Evolutionary conservation across 2,888 invertebrate species (phyloP).

Genomic region (Thymelicus acteon): DNA sequence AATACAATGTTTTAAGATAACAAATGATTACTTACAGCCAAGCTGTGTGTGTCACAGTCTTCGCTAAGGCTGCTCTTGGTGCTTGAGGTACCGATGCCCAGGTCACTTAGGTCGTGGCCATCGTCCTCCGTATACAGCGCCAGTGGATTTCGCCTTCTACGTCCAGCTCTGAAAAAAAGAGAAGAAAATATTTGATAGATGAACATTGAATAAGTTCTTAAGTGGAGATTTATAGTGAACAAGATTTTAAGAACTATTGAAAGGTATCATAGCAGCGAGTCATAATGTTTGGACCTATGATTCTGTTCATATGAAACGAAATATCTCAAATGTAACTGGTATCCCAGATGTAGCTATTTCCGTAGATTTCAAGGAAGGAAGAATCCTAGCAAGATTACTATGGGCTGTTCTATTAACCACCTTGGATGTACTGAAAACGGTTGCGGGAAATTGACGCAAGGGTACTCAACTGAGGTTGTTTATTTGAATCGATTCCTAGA

Average conservation of each 20-base stretch:
- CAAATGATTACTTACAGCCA: conserved; percentile 79
- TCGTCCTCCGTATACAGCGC: conserved; percentile 92
- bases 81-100: conserved; percentile 90
- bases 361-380: neutral
- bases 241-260: no score
- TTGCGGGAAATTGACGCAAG: conserved; percentile 9
- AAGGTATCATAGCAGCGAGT: no score
- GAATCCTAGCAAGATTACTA: neutral
- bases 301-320: no score
- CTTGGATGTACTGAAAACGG: conserved; percentile 2
- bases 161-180: conserved; percentile 70
- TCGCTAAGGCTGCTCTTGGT: conserved; percentile 87
- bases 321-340: no score
- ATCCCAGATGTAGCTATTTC: neutral
- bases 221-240: no score
- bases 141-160: conserved; percentile 83
- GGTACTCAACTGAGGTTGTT: conserved; percentile 7
- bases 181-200: neutral
- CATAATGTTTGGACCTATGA: no score
- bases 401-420: neutral
- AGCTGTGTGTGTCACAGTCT: conserved; percentile 87
- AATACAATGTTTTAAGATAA: conserved; percentile 6
- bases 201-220: neutral
- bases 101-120: conserved; percentile 92
- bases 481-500: conserved; percentile 33